Evolutionary conservation across 2,113 vertebrate species (phyloP).

Genomic region (Vireo altiloquus): DNA sequence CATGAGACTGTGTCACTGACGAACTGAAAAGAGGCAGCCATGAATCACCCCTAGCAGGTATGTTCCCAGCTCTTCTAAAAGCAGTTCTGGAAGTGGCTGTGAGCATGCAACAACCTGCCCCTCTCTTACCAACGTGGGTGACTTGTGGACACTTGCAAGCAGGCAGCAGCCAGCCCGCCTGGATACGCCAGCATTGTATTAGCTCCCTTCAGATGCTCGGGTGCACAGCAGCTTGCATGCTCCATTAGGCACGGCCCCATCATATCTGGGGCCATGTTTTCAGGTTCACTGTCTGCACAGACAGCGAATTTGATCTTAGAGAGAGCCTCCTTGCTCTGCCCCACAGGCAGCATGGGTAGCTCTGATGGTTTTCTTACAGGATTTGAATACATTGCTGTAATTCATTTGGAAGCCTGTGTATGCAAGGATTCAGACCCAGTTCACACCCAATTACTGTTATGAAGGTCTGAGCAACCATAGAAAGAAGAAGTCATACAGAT

Average conservation of each 20-base stretch:
- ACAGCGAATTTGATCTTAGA: neutral
- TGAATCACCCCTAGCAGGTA: neutral
- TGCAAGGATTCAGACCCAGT: neutral
- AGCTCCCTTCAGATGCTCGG: neutral
- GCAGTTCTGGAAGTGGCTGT: neutral
- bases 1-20: neutral
- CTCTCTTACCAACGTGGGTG: neutral
- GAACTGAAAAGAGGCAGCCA: neutral
- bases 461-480: neutral
- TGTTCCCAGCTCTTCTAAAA: neutral
- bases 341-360: neutral
- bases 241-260: neutral
- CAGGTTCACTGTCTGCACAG: neutral
- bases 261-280: neutral
- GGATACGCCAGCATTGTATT: rapidly evolving
- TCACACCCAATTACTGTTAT: neutral
- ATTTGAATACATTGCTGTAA: neutral
- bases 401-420: neutral
- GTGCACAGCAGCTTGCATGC: neutral
- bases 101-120: neutral
- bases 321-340: neutral
- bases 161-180: neutral
- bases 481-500: neutral
- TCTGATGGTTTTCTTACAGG: neutral
- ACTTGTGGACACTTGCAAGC: neutral